Evolutionary conservation across 92 coral and sea anemone genomes (phyloP).

Genomic region (Ricordea florida): DNA sequence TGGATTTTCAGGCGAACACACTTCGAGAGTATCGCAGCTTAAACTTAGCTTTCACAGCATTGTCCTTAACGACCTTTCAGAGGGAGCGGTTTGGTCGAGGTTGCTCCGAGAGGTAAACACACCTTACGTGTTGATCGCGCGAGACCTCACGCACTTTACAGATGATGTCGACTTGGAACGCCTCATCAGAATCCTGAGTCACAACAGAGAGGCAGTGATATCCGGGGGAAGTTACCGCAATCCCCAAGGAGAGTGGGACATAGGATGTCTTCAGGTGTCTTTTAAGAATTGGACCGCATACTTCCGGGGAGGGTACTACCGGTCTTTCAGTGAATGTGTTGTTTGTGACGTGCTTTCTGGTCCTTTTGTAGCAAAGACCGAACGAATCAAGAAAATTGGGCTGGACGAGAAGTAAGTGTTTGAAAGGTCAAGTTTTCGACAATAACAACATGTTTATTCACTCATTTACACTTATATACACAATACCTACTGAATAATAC

Average conservation of each 20-base stretch:
- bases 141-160: slow-evolving; percentile 57
- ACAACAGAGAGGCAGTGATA: neutral
- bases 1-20: slow-evolving; percentile 32
- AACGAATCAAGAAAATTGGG: slow-evolving; percentile 37
- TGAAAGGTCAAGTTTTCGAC: too few species aligned
- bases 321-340: slow-evolving; percentile 83
- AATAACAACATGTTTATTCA: too few species aligned
- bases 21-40: slow-evolving; percentile 28
- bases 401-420: neutral
- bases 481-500: too few species aligned
- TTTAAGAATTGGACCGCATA: slow-evolving; percentile 86
- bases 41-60: neutral
- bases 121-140: slow-evolving; percentile 13
- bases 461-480: too few species aligned
- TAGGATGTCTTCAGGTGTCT: slow-evolving; percentile 88
- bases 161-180: slow-evolving; percentile 10
- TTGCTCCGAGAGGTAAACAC: neutral
- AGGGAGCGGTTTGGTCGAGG: neutral
- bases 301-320: slow-evolving; percentile 82
- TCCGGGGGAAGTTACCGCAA: slow-evolving; percentile 44
- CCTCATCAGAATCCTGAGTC: neutral
- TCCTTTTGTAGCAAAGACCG: slow-evolving; percentile 89
- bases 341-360: slow-evolving; percentile 90
- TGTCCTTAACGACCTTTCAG: neutral
- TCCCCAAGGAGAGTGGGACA: slow-evolving; percentile 87